Evolutionary conservation across 2,888 invertebrate species (phyloP), one percentile per base, ranked within the genome.

Genomic region (Corbicula japonica): DNA sequence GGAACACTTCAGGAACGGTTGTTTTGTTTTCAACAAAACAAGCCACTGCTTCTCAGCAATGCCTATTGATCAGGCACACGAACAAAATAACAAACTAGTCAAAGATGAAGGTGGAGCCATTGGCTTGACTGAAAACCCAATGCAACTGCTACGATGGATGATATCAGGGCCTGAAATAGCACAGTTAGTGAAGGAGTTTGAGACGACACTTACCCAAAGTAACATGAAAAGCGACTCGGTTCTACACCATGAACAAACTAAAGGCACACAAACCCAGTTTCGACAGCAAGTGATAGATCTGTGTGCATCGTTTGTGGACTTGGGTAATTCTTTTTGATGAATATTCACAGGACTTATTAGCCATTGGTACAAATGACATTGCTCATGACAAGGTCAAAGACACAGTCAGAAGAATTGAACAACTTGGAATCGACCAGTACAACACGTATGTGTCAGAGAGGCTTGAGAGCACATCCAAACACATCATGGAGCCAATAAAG

Each of bases 101-200:
- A 88, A 86, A 76, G 85, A 72, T 35, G 84, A 88, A 70, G 85
- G 84, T n/a, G 81, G 81, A 32, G 86, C 76, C 0, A 52, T 87
- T 28, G 83, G 86, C 1, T 10, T 86, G 35, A 83, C 83, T 28
- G 86, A 86, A 66, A 71, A 82, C 54, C 61, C 56, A 32, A 26
- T 61, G 41, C 78, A 75, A 21, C 76, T 88, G 10, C 41, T 77
- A 28, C 63, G 87, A 54, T 88, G 88, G 88, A 87, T 84, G 84
- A 63, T 86, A 18, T 54, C 79, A 61, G 82, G 82, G n/a, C 86
- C 86, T 28, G 75, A 71, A 48, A 34, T 78, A 4, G 56, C 56
- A 23, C 68, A 69, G 44, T n/a, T 73, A 35, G 30, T 63, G 6
- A 28, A 78, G 30, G 58, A 78, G 28, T 72, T 72, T 56, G 54